A percentile compares a stretch with the other conserved stretches of the same genome.
These are phyloP conservation scores for Elachura formosa DNA, from an alignment of 2,113 vertebrate species.

Conservation along the genomic window DNA sequence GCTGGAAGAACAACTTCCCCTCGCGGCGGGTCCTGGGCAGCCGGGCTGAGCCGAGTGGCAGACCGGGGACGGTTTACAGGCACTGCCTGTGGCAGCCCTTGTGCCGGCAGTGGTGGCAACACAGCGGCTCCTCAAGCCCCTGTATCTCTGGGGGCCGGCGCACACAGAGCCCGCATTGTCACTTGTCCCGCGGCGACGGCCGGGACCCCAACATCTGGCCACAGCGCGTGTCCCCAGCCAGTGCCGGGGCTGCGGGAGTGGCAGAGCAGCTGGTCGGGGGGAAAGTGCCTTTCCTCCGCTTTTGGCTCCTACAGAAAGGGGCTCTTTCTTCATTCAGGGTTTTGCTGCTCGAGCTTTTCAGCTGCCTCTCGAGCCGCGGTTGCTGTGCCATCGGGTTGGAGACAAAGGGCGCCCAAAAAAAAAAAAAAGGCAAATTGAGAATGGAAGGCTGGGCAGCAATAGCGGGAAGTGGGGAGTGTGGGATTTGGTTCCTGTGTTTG, in stretches of 20 bases:
- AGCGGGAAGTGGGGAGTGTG: slow-evolving; percentile 46
- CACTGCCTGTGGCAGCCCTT: not conserved
- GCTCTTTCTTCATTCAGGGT: slow-evolving; percentile 35
- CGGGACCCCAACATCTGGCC: slow-evolving; percentile 61
- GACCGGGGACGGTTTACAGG: not conserved
- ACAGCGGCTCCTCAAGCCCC: not conserved
- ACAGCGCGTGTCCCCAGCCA: not conserved
- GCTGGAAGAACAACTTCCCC: not conserved
- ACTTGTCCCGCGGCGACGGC: not conserved
- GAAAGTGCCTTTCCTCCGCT: slow-evolving; percentile 20
- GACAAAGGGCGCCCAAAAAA: not conserved
- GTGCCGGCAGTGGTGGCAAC: not conserved
- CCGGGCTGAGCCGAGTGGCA: fast-evolving
- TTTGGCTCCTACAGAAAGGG: slow-evolving; percentile 8
- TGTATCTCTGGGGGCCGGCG: not conserved
- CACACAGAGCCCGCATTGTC: slow-evolving; percentile 57
- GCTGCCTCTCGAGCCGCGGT: slow-evolving; percentile 19
- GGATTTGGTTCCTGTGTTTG: slow-evolving; percentile 41
- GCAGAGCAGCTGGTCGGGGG: slow-evolving; percentile 32
- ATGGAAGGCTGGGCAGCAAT: slow-evolving; percentile 5
- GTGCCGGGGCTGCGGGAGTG: not conserved
- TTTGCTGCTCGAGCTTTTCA: slow-evolving; percentile 5
- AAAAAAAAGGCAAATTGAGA: not conserved
- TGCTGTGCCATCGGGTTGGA: slow-evolving; percentile 37
- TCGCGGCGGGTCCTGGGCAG: fast-evolving